Base-by-base conservation (phyloP, 2,797 vertebrate genomes). In the Spondyliosoma cantharus region DNA sequence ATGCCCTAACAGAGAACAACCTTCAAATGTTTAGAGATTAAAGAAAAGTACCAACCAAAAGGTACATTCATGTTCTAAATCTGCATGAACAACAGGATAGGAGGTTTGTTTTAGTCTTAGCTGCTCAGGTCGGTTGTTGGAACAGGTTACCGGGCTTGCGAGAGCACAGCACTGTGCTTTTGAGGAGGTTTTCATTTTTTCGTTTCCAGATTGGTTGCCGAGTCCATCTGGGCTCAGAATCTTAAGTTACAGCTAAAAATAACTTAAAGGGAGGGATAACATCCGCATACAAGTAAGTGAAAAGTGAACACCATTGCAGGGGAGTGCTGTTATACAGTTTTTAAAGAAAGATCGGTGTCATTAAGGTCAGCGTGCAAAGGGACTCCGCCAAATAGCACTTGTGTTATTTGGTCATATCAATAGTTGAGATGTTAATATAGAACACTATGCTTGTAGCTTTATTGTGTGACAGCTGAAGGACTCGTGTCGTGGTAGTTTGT, bases 71-170 rank as follows among this genome's bases (percentile, higher is more conserved):
- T 68, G 70, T 87, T 74, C 42, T 71, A 37, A 68, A 65, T 74
- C 68, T 85, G 82, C 85, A 91, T 89, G 85, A 89, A 84, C 73
- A 82, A 65, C 42, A 62, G 86, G 74, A 58, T 65, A 69, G 73
- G 71, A 73, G 81, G 77, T 80, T 87, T 86, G 61, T 82, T 83
- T 80, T 85, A 65, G 85, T 70, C 46, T 66, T 88, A 83, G 77
- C 82, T 83, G 76, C 82, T 90, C 85, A 81, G 87, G 87, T 83
- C 64, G 52, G 74, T 76, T 76, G 81, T 62, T 64, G 6, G 52
- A 69, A 76, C 46, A 54, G 4, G 15, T 77, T 19, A 32, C 53
- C 67, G 59, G 65, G 66, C 45, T 79, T 79, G 73, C 57, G 58
- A 83, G 59, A 71, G 59, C 68, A 76, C 75, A 57, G 59, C 63